Evolutionary conservation across 30 jellyfish, hydroid and myxozoan genomes (phyloP), one percentile per base, ranked within the genome.

Genomic region (Hydractinia echinata): DNA sequence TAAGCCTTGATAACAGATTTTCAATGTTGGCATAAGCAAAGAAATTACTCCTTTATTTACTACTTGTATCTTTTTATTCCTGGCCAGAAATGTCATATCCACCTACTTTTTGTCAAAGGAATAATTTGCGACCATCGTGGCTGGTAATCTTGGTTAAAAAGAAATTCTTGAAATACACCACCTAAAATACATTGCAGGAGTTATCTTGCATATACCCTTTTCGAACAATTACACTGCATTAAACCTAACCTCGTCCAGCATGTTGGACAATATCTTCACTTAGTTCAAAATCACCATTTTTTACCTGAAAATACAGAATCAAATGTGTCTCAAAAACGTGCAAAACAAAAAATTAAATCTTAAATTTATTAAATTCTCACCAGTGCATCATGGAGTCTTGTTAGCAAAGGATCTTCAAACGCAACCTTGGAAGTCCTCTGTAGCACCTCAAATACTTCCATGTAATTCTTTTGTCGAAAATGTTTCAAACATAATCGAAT

Each of bases 401-500:
- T 92, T 44, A 92, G 81, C 80, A 87, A 51, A 6, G 98, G 98
- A 79, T 84, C 94, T 74, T 92, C 98, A 13, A 92, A 68, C 6
- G 76, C 60, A 9, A 92, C 87, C 51, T 84, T 84, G n/a, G 96
- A 79, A 70, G 79, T 81, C 76, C 84, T 92, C 61, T 92, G 95
- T 51, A 92, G 82, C 10, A 95, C 95, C 11, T 87, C 96, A 70
- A 92, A 92, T 16, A 94, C 98, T 83, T 92, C 98, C 4, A 85
- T 73, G 78, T 87, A 92, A 53, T 92, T 92, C 94, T 87, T 92
- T 60, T 87, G 96, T 10, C 98, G 92, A 50, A 92, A 92, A 76
- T 87, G 96, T 71, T 92, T 92, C 89, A 92, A 68, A 70, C 98
- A 92, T n/a, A 92, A 82, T n/a, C 98, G 89, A 6, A 92, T 92